Base-by-base conservation (phyloP, 35 echinoderm and acorn worm species). In the Strongylocentrotus purpuratus region DNA sequence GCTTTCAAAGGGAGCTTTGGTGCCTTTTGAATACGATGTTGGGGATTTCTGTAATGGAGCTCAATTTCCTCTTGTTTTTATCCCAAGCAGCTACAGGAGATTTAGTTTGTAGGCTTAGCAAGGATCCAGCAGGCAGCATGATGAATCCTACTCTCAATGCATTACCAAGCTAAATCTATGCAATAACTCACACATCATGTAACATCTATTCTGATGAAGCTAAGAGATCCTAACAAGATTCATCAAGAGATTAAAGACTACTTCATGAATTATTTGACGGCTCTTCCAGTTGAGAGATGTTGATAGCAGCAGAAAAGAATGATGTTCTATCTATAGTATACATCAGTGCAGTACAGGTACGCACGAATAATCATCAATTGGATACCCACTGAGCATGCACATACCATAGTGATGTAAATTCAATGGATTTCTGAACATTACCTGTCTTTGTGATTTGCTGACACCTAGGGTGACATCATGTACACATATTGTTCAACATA, bases 41-140 rank as follows among this genome's bases (percentile, higher is more conserved):
- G 65, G 32, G 87, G 87, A 89, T 89, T 89, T 46, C 33, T 89
- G 25, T 89, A 89, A 88, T 88, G 87, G 87, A 88, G 32, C 87
- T 41, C 33, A 88, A 89, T 45, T 45, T 89, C 87, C 87, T 89
- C 87, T 89, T 78, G 65, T 78, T 28, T 55, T 78, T 78, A 78
- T 28, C 28, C 20, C 4, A 28, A 28, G 28, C 65, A 78, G 65
- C 65, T 78, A 78, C 20, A 28, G 65, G 65, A 31, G 87, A 89
- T 89, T 89, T 45, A 18, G 4, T 89, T 46, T 17, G 87, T 46
- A 4, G 45, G 87, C 8, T 89, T 89, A 33, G 33, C 9, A 15
- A 45, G 32, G 87, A 45, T 89, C 41, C 32, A 3, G 35, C 3
- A 46, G 4, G 33, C 87, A 89, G 87, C 20, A 33, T 9, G 33